Conservation (phyloP, 2,888 invertebrate species). For the Drosophila paranaensis region DNA sequence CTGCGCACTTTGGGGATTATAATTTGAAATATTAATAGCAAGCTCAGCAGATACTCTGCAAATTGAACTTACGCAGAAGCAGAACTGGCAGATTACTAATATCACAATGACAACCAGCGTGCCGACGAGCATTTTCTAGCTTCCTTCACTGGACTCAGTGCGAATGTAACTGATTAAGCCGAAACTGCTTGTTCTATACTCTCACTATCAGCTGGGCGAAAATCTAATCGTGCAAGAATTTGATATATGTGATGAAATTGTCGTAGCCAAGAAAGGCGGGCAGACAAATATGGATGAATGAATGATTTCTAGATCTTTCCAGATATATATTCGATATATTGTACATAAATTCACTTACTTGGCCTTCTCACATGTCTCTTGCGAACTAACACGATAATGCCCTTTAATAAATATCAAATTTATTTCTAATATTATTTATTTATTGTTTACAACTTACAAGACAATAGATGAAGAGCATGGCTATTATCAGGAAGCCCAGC, state of each 20-base stretch:
- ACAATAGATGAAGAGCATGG: neutral
- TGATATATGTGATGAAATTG: neutral
- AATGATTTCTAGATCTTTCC: neutral
- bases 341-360: neutral
- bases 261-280: neutral
- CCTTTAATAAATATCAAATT: neutral
- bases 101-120: neutral
- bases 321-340: neutral
- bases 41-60: neutral
- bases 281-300: neutral
- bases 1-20: neutral
- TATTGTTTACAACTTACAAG: constrained; percentile 24
- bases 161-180: neutral
- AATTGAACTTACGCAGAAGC: constrained; percentile 21
- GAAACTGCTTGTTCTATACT: neutral
- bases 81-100: neutral
- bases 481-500: neutral
- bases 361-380: neutral
- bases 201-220: neutral
- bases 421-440: neutral
- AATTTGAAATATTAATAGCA: too few relatives aligned
- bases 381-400: neutral
- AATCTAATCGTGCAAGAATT: constrained; percentile 2
- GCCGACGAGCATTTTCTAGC: neutral
- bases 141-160: neutral